A percentile compares a stretch with the other conserved stretches of the same genome.
phyloP scores from a whole-genome alignment of 2,888 invertebrate species.

The Metallyticus violacea region DNA sequence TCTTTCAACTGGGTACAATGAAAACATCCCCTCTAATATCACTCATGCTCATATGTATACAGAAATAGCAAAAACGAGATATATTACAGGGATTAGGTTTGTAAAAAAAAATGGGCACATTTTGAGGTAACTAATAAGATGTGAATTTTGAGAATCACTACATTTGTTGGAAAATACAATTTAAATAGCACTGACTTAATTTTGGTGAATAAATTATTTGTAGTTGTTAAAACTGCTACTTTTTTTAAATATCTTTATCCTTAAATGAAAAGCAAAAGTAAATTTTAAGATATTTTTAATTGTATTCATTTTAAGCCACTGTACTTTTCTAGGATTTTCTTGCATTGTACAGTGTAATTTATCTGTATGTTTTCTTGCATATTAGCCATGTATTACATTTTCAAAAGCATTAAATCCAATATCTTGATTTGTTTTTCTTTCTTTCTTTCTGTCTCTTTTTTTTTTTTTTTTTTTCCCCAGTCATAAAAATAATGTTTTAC shows the following conservation, averaged over 20 bases:
- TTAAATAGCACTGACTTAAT: background rate
- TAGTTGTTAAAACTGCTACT: background rate
- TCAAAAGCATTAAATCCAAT: background rate
- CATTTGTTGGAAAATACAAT: background rate
- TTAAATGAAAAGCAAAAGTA: background rate
- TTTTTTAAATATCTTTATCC: background rate
- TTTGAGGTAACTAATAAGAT: no score
- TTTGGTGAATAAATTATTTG: no score
- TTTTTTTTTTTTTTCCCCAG: background rate
- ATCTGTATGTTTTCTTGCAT: background rate
- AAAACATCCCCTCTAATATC: no score
- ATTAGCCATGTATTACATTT: background rate
- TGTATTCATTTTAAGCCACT: background rate
- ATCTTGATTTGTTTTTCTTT: background rate
- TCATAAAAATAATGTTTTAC: no score
- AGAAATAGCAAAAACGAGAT: no score
- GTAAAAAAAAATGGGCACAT: background rate
- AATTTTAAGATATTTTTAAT: background rate
- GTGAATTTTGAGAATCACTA: background rate
- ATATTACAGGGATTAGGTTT: no score
- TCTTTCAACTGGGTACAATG: no score
- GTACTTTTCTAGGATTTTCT: background rate
- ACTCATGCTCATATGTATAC: no score
- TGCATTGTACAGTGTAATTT: background rate
- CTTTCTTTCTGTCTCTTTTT: background rate